Percentiles rank a stretch among this genome's conserved stretches.
Conservation (phyloP, 2,113 vertebrate species). For the Sisor rabdophorus region DNA sequence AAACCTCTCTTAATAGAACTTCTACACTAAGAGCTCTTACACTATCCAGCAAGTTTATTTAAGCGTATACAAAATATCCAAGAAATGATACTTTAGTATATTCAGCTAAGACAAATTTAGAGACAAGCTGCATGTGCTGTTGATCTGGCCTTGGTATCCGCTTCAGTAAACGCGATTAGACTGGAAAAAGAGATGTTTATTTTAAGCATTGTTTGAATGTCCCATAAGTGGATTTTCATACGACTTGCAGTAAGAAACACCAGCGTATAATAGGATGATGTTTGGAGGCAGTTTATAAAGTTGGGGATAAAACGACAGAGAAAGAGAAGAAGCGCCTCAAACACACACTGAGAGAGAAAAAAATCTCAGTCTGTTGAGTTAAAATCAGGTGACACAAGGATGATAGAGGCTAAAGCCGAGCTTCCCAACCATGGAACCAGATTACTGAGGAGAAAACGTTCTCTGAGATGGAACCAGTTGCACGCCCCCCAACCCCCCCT, state of each 20-base stretch:
- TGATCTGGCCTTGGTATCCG: too few relatives aligned
- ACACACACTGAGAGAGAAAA: conserved; percentile 48
- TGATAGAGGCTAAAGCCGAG: conserved; percentile 19
- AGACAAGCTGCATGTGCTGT: too few relatives aligned
- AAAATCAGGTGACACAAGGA: neutral
- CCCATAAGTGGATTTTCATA: too few relatives aligned
- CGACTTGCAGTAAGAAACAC: neutral
- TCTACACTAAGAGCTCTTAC: too few relatives aligned
- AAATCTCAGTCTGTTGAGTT: conserved; percentile 45
- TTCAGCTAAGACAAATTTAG: too few relatives aligned
- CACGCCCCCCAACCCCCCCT: conserved; percentile 32
- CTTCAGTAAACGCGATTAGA: too few relatives aligned
- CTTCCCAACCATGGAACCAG: conserved; percentile 37
- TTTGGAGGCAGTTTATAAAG: neutral
- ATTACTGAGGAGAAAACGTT: conserved; percentile 31
- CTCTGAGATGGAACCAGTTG: conserved; percentile 7
- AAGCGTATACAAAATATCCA: too few relatives aligned
- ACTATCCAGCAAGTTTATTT: too few relatives aligned
- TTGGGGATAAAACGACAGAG: conserved; percentile 28
- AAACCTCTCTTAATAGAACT: too few relatives aligned
- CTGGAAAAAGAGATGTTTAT: too few relatives aligned
- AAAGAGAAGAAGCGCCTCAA: conserved; percentile 26
- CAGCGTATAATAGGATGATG: too few relatives aligned
- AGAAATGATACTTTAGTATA: too few relatives aligned
- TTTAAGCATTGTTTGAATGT: neutral